These are phyloP conservation scores for Trichomalopsis sarcophagae DNA, from an alignment of 1,140 invertebrate genomes.

Conservation along the genomic window DNA sequence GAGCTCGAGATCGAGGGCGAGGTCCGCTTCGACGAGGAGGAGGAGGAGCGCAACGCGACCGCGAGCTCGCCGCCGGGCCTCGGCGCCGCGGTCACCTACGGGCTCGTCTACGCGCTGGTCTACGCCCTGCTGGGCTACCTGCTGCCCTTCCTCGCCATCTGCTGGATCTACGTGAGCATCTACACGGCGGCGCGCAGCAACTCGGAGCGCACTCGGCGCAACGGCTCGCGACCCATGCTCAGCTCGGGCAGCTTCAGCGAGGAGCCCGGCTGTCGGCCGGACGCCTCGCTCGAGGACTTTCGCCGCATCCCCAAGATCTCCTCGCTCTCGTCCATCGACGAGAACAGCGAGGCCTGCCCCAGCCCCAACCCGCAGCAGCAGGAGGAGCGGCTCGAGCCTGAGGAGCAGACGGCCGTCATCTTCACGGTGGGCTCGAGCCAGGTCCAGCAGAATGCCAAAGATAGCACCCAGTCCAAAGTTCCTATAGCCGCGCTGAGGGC, in stretches of 20 bases:
- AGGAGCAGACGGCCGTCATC: constrained; percentile 55
- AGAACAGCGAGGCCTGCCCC: constrained; percentile 67
- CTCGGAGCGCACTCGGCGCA: constrained; percentile 81
- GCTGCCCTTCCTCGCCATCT: constrained; percentile 80
- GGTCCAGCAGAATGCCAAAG: constrained; percentile 49
- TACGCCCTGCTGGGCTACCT: constrained; percentile 79
- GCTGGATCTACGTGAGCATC: constrained; percentile 83
- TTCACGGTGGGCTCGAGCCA: constrained; percentile 67
- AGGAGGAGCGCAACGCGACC: not conserved
- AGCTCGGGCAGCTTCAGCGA: constrained; percentile 69
- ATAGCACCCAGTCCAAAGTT: constrained; percentile 57
- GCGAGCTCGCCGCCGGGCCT: not conserved
- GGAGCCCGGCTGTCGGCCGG: constrained; percentile 57
- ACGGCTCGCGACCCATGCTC: constrained; percentile 76
- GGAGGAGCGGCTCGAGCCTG: constrained; percentile 37
- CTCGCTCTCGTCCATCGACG: constrained; percentile 71
- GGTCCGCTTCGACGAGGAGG: not conserved
- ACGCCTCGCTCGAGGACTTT: constrained; percentile 63
- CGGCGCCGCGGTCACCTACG: constrained; percentile 58
- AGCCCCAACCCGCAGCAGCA: constrained; percentile 35
- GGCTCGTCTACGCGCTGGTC: constrained; percentile 70
- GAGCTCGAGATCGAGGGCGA: constrained; percentile 44
- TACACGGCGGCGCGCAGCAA: constrained; percentile 83
- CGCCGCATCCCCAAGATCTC: constrained; percentile 69
- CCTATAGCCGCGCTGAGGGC: constrained; percentile 59